phyloP scores from a whole-genome alignment of 2,888 invertebrate species.

The Euplagia quadripunctaria region DNA sequence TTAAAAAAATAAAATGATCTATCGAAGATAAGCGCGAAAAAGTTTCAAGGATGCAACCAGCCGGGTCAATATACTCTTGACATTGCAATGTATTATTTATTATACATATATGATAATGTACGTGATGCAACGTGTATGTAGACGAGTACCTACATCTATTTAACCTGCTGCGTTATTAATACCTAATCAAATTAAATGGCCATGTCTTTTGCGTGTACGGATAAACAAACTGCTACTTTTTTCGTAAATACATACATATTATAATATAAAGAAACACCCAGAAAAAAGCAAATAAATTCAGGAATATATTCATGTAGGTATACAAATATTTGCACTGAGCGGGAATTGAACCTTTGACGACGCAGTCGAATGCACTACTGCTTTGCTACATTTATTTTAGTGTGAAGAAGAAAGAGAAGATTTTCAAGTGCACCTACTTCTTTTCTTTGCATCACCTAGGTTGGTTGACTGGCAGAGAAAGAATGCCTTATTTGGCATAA shows the following conservation, averaged over 20 bases:
- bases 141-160: conserved; percentile 46
- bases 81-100: conserved; percentile 67
- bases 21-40: conserved; percentile 66
- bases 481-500: no score
- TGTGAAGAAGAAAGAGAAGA: no score
- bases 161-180: conserved; percentile 22
- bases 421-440: no score
- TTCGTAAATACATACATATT: not conserved
- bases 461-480: no score
- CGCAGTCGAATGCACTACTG: not conserved
- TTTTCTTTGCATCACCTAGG: no score
- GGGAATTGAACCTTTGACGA: not conserved
- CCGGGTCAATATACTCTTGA: conserved; percentile 80
- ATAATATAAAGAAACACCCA: not conserved
- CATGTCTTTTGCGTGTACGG: conserved; percentile 13
- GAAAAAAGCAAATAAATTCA: not conserved
- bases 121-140: conserved; percentile 69
- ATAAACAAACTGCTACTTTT: not conserved
- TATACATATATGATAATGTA: conserved; percentile 57
- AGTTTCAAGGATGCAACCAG: conserved; percentile 76
- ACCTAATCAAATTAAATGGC: conserved; percentile 33
- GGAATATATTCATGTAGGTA: not conserved
- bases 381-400: not conserved
- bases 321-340: conserved; percentile 1
- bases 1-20: conserved; percentile 70